phyloP scores from a whole-genome alignment of 2,113 vertebrate genomes.

The Coracopsis vasa region DNA sequence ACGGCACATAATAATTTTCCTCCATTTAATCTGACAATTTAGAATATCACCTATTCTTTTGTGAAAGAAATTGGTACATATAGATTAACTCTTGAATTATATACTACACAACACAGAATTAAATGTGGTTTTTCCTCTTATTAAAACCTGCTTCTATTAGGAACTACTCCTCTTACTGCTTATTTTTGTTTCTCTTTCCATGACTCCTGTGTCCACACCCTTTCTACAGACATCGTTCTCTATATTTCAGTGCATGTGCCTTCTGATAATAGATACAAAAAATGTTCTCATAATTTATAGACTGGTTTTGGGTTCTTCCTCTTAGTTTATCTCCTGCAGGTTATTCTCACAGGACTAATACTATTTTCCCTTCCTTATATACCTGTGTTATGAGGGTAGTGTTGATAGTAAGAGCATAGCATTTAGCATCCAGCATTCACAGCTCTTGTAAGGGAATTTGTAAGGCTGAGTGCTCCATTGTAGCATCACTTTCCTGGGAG shows the following conservation, averaged over 20 bases:
- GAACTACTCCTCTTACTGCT: background rate
- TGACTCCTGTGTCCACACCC: background rate
- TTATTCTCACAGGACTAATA: background rate
- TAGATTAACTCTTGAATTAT: constrained; percentile 26
- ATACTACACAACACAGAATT: background rate
- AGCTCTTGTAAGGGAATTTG: background rate
- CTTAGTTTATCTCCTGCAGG: background rate
- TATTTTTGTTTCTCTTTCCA: background rate
- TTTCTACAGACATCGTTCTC: background rate
- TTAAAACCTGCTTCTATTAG: background rate
- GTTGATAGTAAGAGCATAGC: background rate
- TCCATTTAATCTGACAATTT: constrained; percentile 44
- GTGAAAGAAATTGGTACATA: constrained; percentile 1
- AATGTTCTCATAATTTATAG: background rate
- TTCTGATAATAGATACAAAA: background rate
- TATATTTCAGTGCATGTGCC: background rate
- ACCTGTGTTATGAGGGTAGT: background rate
- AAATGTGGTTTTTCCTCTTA: background rate
- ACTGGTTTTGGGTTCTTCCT: background rate
- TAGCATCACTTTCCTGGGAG: background rate
- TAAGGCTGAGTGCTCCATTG: background rate
- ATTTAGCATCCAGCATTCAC: background rate
- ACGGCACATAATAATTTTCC: constrained; percentile 52
- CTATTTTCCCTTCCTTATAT: background rate
- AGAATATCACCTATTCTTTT: constrained; percentile 41